Percentiles rank a stretch among this genome's conserved stretches.
phyloP scores from a whole-genome alignment of 2,797 vertebrate genomes.

The Protosalanx chinensis region DNA sequence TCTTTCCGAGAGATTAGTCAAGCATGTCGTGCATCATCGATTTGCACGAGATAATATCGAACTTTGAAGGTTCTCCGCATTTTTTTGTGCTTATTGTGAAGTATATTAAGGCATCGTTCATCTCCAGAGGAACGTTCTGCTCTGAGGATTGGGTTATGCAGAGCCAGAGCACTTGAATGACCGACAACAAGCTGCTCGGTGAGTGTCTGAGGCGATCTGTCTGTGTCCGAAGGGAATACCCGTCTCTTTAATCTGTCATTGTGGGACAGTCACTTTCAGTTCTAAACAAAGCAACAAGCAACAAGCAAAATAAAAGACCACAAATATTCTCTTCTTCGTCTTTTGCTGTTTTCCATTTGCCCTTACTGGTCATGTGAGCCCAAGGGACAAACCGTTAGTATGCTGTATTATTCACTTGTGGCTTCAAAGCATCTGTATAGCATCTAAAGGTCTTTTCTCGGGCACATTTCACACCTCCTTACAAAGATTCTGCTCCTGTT shows the following conservation, averaged over 20 bases:
- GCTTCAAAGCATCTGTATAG: constrained; percentile 5
- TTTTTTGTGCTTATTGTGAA: not conserved
- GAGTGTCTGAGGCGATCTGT: constrained; percentile 19
- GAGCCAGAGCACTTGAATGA: constrained; percentile 25
- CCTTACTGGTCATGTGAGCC: constrained; percentile 4
- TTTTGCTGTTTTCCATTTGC: not conserved
- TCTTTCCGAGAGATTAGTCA: not conserved
- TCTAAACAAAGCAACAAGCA: constrained; percentile 33
- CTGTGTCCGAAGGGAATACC: constrained; percentile 17
- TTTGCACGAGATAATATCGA: not conserved
- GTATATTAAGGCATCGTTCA: not conserved
- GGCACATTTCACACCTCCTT: not conserved
- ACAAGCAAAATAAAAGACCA: constrained; percentile 26
- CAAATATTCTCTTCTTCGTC: not conserved
- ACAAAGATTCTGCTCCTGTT: not conserved
- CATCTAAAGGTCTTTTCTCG: constrained; percentile 6
- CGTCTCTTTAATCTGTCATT: constrained; percentile 30
- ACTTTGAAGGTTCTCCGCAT: not conserved
- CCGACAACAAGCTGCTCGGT: constrained; percentile 12
- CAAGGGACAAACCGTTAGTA: constrained; percentile 14
- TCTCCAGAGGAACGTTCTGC: constrained; percentile 7
- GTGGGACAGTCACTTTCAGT: constrained; percentile 28
- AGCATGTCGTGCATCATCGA: not conserved
- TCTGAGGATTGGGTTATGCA: constrained; percentile 23
- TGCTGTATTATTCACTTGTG: constrained; percentile 18